Percentiles rank a stretch among this genome's conserved stretches.
These are phyloP conservation scores for Odobenus rosmarus DNA, from an alignment of 2,113 vertebrate genomes.

Conservation along the genomic window DNA sequence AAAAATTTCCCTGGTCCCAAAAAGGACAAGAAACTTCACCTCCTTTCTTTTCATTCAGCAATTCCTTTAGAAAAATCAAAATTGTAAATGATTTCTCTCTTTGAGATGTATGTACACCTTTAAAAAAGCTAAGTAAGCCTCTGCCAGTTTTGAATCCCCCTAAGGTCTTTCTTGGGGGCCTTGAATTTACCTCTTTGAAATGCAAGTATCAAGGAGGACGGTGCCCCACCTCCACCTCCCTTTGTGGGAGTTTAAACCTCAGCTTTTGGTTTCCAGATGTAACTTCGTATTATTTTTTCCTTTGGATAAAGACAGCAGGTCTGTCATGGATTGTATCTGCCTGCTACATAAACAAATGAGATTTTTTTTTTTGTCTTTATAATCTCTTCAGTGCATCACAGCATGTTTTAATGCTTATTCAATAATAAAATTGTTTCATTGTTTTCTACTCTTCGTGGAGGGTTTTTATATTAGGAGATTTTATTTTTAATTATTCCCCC, in stretches of 20 bases:
- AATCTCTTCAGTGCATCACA: not conserved
- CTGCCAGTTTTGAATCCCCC: not conserved
- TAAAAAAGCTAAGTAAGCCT: not conserved
- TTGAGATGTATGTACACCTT: not conserved
- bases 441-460: not conserved
- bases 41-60: not conserved
- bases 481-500: conserved; percentile 11
- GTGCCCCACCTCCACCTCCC: not conserved
- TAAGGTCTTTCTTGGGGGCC: not conserved
- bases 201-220: not conserved
- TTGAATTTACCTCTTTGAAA: conserved; percentile 1
- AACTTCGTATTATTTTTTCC: conserved; percentile 35
- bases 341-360: not conserved
- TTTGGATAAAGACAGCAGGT: conserved; percentile 16
- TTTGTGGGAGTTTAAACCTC: not conserved
- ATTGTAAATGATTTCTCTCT: not conserved
- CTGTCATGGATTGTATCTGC: not conserved
- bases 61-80: not conserved
- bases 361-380: not conserved
- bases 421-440: not conserved
- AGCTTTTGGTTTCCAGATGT: not conserved
- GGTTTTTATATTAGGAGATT: not conserved
- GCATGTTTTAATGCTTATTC: not conserved
- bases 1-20: not conserved
- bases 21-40: not conserved